phyloP scores from a whole-genome alignment of 2,797 vertebrate genomes.

The Anabas testudineus region DNA sequence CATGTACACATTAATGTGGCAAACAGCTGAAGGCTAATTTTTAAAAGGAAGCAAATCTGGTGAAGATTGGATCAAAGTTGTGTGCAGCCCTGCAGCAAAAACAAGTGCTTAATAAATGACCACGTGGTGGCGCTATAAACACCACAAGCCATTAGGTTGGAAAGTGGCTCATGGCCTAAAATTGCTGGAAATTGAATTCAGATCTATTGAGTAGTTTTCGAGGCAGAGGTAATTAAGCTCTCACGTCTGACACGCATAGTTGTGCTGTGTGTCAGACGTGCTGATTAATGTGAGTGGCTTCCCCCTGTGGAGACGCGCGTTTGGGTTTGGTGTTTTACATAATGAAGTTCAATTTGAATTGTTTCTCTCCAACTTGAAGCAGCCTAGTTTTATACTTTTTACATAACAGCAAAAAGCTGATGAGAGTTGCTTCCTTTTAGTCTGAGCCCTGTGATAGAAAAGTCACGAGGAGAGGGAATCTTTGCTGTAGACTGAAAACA shows the following conservation, averaged over 20 bases:
- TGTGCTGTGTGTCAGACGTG: conserved; percentile 13
- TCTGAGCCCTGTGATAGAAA: no score
- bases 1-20: neutral
- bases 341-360: conserved; percentile 43
- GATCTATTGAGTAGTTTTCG: conserved; percentile 20
- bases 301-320: conserved; percentile 30
- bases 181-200: neutral
- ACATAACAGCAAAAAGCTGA: neutral
- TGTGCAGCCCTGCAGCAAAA: neutral
- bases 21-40: neutral
- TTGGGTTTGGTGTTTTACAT: conserved; percentile 42
- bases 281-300: conserved; percentile 42
- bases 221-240: conserved; percentile 42
- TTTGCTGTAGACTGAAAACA: no score
- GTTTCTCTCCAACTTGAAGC: conserved; percentile 18
- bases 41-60: neutral
- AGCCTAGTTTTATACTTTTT: conserved; percentile 24
- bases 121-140: conserved; percentile 12
- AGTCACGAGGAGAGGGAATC: no score
- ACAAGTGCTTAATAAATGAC: neutral
- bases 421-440: neutral
- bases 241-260: conserved; percentile 16
- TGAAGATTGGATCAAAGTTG: neutral
- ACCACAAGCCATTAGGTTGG: neutral
- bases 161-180: neutral